phyloP scores from a whole-genome alignment of 2,888 invertebrate genomes.

The Azorinus chamasolen region DNA sequence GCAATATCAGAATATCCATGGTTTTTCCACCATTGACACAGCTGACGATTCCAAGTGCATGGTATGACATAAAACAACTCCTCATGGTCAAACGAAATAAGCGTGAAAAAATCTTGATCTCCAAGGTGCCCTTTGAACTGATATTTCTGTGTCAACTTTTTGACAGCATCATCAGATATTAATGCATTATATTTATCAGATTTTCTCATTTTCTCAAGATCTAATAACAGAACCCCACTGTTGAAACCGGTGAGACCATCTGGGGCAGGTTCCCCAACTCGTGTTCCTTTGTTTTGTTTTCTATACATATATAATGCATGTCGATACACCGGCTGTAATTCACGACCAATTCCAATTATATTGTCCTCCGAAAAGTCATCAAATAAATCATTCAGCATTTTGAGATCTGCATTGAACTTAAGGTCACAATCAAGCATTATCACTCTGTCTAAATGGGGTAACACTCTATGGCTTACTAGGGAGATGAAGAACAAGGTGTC shows the following conservation, averaged over 20 bases:
- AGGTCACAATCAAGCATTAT: slow-evolving; percentile 93
- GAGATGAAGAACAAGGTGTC: slow-evolving; percentile 93
- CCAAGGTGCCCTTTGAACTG: slow-evolving; percentile 89
- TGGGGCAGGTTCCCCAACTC: slow-evolving; percentile 89
- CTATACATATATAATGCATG: slow-evolving; percentile 91
- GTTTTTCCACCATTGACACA: slow-evolving; percentile 93
- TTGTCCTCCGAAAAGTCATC: slow-evolving; percentile 89
- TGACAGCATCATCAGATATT: slow-evolving; percentile 79
- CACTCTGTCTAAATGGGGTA: slow-evolving; percentile 89
- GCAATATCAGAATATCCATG: slow-evolving; percentile 92
- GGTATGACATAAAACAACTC: slow-evolving; percentile 91
- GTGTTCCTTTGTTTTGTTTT: slow-evolving; percentile 89
- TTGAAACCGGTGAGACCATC: slow-evolving; percentile 91
- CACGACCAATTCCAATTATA: slow-evolving; percentile 89
- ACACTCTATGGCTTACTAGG: slow-evolving; percentile 90
- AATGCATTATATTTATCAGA: slow-evolving; percentile 89
- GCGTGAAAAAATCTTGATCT: slow-evolving; percentile 93
- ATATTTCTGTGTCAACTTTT: slow-evolving; percentile 85
- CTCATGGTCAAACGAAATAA: slow-evolving; percentile 91
- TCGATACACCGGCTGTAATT: slow-evolving; percentile 92
- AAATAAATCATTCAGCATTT: slow-evolving; percentile 90
- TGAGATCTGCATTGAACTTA: slow-evolving; percentile 91
- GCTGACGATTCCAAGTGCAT: slow-evolving; percentile 93
- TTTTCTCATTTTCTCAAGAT: slow-evolving; percentile 90
- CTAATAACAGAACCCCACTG: slow-evolving; percentile 92